Conservation (phyloP, 2,888 invertebrate genomes). For the Euclidia mi region DNA sequence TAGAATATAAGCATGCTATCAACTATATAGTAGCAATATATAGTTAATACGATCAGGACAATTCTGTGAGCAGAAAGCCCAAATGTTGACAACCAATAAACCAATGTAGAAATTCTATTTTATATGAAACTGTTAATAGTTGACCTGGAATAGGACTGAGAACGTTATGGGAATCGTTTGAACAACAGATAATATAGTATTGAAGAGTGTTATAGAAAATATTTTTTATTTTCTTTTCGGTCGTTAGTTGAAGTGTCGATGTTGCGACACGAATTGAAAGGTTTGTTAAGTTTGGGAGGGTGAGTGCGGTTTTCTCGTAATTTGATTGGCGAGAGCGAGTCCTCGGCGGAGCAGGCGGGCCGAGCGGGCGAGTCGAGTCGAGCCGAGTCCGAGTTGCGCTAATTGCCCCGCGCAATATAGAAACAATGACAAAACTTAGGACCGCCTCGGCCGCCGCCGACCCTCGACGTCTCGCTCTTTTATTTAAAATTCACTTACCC, state of each 20-base stretch:
- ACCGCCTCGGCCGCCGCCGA: constrained; percentile 73
- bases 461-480: constrained; percentile 82
- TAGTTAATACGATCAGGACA: too few relatives aligned
- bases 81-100: too few relatives aligned
- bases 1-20: too few relatives aligned
- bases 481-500: constrained; percentile 89
- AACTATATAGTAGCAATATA: too few relatives aligned
- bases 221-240: constrained; percentile 44
- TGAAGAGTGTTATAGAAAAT: too few relatives aligned
- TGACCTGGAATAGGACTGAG: too few relatives aligned
- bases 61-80: too few relatives aligned
- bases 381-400: constrained; percentile 80
- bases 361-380: constrained; percentile 69
- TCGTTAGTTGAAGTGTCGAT: constrained; percentile 83
- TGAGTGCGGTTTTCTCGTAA: constrained; percentile 74
- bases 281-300: constrained; percentile 74
- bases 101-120: too few relatives aligned
- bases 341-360: constrained; percentile 54
- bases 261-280: constrained; percentile 67
- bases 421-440: constrained; percentile 88
- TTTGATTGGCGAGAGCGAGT: constrained; percentile 80
- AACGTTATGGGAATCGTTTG: too few relatives aligned
- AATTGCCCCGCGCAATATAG: constrained; percentile 88
- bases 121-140: too few relatives aligned
- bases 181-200: too few relatives aligned